Evolutionary conservation across 2,797 vertebrate genomes (phyloP), one percentile per base, ranked within the genome.

Genomic region (Malacoctenus gilli): DNA sequence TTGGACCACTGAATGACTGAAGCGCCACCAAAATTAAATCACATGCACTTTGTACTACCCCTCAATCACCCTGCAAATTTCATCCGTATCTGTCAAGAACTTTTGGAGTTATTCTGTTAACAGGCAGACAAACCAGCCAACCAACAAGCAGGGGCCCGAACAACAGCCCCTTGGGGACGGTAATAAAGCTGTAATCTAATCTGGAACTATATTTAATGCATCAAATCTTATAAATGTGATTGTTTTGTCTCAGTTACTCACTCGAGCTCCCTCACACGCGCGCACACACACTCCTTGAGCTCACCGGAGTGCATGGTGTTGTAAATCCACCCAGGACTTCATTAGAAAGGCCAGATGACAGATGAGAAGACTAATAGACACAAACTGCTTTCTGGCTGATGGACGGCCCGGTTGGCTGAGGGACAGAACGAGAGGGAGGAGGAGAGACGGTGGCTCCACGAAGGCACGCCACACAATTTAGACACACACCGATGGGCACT

Each of bases 271-370:
- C 50, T 39, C 19, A 39, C 30, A 68, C 8, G 14, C 47, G 4
- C 28, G 12, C 37, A 48, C 43, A 43, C 52, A 61, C 63, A 43
- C 43, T 56, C 32, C 56, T 55, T 5, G 14, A 50, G 42, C 43
- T 25, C 10, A 7, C 19, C 18, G 51, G 31, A 68, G 53, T 35
- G 55, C 31, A 57, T 14, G 23, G 32, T 58, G 55, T 66, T 70
- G 54, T 67, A 69, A 87, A 86, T 82, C 73, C 86, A 85, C 79
- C 36, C 22, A 72, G 81, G 85, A 83, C 79, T 85, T 87, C 69
- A 88, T 91, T 90, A 89, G 74, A 72, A 73, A 76, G 30, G 54
- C 68, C 63, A 75, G 64, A 82, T 81, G 85, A 83, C 82, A 74
- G 76, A 89, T 78, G 79, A 87, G 75, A 59, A 82, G 73, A 74